Evolutionary conservation across 2,113 vertebrate species (phyloP).

Genomic region (Helogale parvula): DNA sequence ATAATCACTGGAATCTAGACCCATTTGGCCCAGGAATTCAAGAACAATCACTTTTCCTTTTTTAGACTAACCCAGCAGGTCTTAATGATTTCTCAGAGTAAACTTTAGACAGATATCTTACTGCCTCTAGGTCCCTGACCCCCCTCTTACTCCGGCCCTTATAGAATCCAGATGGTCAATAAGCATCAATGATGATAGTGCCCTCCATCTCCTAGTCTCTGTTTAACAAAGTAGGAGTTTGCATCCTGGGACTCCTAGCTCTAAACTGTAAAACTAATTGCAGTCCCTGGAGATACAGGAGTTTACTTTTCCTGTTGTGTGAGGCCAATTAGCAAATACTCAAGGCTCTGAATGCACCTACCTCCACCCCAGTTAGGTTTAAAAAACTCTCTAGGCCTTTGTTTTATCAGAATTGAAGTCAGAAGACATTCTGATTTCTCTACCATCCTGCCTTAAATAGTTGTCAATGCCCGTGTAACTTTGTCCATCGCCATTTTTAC

Average conservation of each 20-base stretch:
- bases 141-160: not conserved
- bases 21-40: not conserved
- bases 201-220: too few relatives aligned
- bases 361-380: fast-evolving
- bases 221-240: not conserved
- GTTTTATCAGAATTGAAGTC: not conserved
- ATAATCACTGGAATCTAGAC: not conserved
- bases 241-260: fast-evolving
- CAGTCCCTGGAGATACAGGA: not conserved
- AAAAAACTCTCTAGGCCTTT: not conserved
- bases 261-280: not conserved
- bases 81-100: not conserved
- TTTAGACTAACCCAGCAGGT: not conserved
- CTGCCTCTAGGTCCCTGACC: not conserved
- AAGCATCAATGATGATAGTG: not conserved
- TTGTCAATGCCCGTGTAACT: not conserved
- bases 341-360: not conserved
- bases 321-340: not conserved
- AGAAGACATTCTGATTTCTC: not conserved
- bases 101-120: not conserved
- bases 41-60: not conserved
- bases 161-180: not conserved
- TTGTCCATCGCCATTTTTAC: not conserved
- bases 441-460: not conserved
- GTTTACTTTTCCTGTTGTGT: not conserved